Base-by-base conservation (phyloP, 2,797 vertebrate genomes). In the Merluccius polli region DNA sequence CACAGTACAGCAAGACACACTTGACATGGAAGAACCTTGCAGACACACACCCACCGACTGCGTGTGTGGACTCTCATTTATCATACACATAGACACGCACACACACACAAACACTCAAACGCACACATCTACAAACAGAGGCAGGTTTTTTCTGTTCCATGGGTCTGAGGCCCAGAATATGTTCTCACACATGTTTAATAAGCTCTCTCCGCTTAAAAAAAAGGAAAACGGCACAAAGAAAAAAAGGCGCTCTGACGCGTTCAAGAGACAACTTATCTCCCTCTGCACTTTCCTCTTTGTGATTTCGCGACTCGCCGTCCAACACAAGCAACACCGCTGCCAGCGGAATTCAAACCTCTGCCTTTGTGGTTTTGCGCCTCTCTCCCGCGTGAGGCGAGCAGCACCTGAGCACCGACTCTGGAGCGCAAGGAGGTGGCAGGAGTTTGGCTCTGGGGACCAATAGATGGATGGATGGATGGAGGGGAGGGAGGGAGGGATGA, bases 21-120 rank as follows among this genome's bases (percentile, higher is more conserved):
- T 79, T 74, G 75, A 79, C 73, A 33, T 74, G 78, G 84, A 74
- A 82, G 83, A 84, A 69, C 79, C 70, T 38, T 76, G 77, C 77
- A 77, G 78, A 78, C 79, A 81, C 33, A 30, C 68, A 83, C 41
- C 18, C 36, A 36, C 70, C 67, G 15, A 68, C 1, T 8, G 12
- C 4, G 41, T 48, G 41, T 48, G 41, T 16, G 13, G 13, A 48
- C 4, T 15, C 13, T 18, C 41, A 48, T 48, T 48, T 16, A 18
- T 48, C 12, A 48, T 38, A 38, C 13, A 38, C 36, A 38, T 38
- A 38, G 4, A 38, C 24, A 73, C 65, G 73, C 24, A 65, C 38
- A 69, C 48, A 71, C 65, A 72, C 71, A 52, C 24, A 36, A 11
- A 52, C 35, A 75, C 65, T 41, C 73, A 75, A 11, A 75, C 73